Conservation (phyloP, 1,140 invertebrate genomes). For the Berghia stephanieae region DNA sequence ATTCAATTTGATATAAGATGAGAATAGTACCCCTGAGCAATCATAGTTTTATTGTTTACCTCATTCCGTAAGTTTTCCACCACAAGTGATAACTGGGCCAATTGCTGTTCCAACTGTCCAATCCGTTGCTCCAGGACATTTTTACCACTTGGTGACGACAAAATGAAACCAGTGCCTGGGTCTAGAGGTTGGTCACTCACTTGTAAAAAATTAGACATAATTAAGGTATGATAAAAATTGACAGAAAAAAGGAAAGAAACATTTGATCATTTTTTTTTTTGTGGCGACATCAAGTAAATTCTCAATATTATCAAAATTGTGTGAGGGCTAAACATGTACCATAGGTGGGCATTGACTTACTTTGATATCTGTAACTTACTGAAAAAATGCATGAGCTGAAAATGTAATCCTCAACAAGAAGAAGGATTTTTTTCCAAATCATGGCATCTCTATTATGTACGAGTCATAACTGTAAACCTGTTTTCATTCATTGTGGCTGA, state of each 20-base stretch:
- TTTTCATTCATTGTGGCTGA: no score
- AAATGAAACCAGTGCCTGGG: not conserved
- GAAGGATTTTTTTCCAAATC: no score
- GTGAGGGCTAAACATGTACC: not conserved
- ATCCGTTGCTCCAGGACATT: not conserved
- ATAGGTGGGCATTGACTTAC: not conserved
- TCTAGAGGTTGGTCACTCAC: not conserved
- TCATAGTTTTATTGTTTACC: not conserved
- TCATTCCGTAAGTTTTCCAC: slow-evolving; percentile 12
- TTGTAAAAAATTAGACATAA: not conserved
- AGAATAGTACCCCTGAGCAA: no score
- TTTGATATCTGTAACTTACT: not conserved
- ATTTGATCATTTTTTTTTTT: not conserved
- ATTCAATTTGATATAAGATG: no score
- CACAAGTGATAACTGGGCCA: not conserved
- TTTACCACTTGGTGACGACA: not conserved
- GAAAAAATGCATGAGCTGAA: not conserved
- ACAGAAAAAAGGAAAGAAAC: not conserved
- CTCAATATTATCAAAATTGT: no score
- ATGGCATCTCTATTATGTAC: no score
- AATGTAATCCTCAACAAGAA: no score
- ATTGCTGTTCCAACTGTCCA: not conserved
- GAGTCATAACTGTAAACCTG: no score
- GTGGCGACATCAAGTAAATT: no score
- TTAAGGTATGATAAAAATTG: not conserved